Conservation (phyloP, 1,140 invertebrate species). For the Diuraphis noxia region DNA sequence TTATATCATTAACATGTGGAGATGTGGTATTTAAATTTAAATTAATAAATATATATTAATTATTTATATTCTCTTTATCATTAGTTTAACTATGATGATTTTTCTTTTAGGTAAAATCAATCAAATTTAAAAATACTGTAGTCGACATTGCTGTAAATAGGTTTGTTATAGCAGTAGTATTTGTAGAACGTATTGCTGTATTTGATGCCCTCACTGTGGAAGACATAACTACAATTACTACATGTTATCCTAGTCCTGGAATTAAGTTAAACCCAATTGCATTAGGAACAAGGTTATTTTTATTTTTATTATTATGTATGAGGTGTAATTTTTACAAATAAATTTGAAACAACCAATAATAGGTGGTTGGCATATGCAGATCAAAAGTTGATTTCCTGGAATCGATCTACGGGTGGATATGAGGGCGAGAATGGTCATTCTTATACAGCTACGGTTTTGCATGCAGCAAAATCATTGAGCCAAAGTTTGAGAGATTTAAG, state of each 20-base stretch:
- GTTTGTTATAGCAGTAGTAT: slow-evolving; percentile 80
- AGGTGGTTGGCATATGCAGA: slow-evolving; percentile 69
- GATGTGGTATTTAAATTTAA: slow-evolving; percentile 70
- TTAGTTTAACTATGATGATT: background rate
- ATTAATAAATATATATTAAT: background rate
- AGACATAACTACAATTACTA: slow-evolving; percentile 82
- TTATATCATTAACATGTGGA: slow-evolving; percentile 86
- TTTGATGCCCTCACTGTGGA: slow-evolving; percentile 88
- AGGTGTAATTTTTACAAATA: background rate
- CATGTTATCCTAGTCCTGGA: slow-evolving; percentile 86
- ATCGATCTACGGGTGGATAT: slow-evolving; percentile 68
- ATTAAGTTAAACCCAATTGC: slow-evolving; percentile 86
- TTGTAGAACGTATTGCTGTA: slow-evolving; percentile 86
- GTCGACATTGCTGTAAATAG: slow-evolving; percentile 84
- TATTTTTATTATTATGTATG: background rate
- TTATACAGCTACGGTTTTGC: slow-evolving; percentile 92
- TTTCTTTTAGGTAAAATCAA: slow-evolving; percentile 71
- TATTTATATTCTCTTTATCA: background rate
- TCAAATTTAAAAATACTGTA: slow-evolving; percentile 90
- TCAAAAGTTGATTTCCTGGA: slow-evolving; percentile 64
- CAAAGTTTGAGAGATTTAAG: slow-evolving; percentile 84
- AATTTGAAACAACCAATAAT: background rate
- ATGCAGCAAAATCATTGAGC: slow-evolving; percentile 89
- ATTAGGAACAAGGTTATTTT: slow-evolving; percentile 70
- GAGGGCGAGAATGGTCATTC: slow-evolving; percentile 72